Base-by-base conservation (phyloP, 2,797 vertebrate species). In the Cossypha heuglini region DNA sequence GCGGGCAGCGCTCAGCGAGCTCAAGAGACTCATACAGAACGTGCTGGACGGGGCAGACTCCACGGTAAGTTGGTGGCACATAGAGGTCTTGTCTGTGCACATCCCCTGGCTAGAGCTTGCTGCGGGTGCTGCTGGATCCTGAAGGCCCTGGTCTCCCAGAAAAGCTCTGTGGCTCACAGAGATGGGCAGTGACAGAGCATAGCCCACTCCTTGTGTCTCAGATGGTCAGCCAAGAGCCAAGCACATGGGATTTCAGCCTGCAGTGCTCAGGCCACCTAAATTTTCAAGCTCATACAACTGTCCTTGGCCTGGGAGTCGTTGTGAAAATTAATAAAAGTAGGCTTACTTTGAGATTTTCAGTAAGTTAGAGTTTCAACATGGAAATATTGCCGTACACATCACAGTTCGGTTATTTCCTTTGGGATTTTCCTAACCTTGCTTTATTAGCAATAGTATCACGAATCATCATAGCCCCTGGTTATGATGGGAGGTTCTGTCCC, bases 1-100 rank as follows among this genome's bases (percentile, higher is more conserved):
- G 74, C 98, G 99, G 84, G 98, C 98, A 20, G 98, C 98, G 75
- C 98, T 99, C 84, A 98, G 98, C 0, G 99, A 99, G 97, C 98
- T 99, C 40, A 99, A 99, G 97, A 98, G 99, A 86, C 98, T 99
- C 43, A 99, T 99, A 14, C 99, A 99, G 95, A 99, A 99, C 43
- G 98, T 99, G 72, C 98, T 99, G 92, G 99, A 99, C 2, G 98
- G 99, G 94, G 98, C 99, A 55, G 99, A 99, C 97, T 99, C 99
- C 83, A 99, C 98, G 97, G 99, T 99, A 83, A 97, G 98, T 55
- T 40, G 49, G 26, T 51, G 52, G 43, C 78, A 48, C n/a, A 37
- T 40, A 35, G 31, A 79, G 45, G 35, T 29, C 37, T 75, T 61
- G 81, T 16, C 28, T 28, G 11, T 51, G 55, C 62, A 6, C 11